A percentile compares a stretch with the other conserved stretches of the same genome.
phyloP scores from a whole-genome alignment of 2,797 vertebrate species.

The Bradypodion ventrale region DNA sequence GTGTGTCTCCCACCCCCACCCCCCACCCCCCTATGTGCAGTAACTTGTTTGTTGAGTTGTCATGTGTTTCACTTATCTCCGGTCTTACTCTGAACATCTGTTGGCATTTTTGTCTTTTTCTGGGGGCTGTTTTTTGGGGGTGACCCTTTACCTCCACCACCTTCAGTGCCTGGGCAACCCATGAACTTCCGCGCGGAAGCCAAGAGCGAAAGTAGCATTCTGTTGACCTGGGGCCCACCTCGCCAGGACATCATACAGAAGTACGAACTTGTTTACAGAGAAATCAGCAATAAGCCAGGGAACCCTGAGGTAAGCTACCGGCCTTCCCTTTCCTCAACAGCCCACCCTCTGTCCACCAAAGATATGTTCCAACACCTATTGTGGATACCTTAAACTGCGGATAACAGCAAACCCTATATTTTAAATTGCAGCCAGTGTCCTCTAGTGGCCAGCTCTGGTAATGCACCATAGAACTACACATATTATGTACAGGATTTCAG shows the following conservation, averaged over 20 bases:
- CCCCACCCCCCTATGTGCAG: no score
- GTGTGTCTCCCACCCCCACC: no score
- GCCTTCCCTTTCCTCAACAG: neutral
- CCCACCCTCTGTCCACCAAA: no score
- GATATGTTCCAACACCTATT: no score
- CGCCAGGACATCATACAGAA: constrained; percentile 92
- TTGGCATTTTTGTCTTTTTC: neutral
- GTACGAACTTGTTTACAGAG: constrained; percentile 90
- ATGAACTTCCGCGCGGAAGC: constrained; percentile 93
- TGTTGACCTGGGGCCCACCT: constrained; percentile 92
- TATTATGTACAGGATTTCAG: no score
- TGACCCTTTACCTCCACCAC: neutral
- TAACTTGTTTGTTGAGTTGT: neutral
- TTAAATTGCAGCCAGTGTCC: no score
- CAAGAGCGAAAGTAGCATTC: constrained; percentile 90
- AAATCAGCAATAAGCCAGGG: constrained; percentile 67
- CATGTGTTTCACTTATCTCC: neutral
- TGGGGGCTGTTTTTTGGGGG: neutral
- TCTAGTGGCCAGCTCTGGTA: no score
- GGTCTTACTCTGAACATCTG: accelerated
- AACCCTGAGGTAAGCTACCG: neutral
- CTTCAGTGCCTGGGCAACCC: constrained; percentile 91
- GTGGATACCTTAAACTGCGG: no score
- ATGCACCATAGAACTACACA: no score
- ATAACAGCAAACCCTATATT: no score